Conservation (phyloP, 2,888 invertebrate species). For the Mesochorus sp. region DNA sequence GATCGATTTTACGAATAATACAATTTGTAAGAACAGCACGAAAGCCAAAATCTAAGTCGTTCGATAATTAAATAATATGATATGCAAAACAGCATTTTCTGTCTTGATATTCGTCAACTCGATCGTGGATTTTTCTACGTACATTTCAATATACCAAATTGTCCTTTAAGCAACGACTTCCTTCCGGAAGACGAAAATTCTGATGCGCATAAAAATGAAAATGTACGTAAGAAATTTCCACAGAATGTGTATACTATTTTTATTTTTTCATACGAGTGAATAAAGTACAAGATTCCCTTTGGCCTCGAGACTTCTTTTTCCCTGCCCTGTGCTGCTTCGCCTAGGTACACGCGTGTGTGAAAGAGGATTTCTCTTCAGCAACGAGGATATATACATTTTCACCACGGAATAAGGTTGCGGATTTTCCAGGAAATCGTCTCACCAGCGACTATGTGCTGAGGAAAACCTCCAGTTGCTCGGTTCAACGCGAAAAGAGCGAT, state of each 20-base stretch:
- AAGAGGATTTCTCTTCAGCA: conserved; percentile 34
- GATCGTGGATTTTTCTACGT: too few species aligned
- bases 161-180: too few species aligned
- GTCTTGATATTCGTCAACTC: too few species aligned
- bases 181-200: neutral
- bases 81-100: too few species aligned
- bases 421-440: conserved; percentile 50
- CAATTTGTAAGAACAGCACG: too few species aligned
- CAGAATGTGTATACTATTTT: neutral
- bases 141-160: too few species aligned
- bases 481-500: neutral
- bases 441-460: conserved; percentile 13
- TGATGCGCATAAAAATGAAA: neutral
- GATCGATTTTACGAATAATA: too few species aligned
- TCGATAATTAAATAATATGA: too few species aligned
- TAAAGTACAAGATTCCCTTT: neutral
- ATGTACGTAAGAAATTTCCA: neutral
- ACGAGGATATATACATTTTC: conserved; percentile 20
- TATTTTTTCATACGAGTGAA: neutral
- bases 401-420: conserved; percentile 48
- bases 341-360: neutral
- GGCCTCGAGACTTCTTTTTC: conserved; percentile 11
- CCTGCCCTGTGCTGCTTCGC: neutral
- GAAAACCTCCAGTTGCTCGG: conserved; percentile 2
- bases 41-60: too few species aligned